phyloP scores from a whole-genome alignment of 2,113 vertebrate genomes.

The Gila orcuttii region DNA sequence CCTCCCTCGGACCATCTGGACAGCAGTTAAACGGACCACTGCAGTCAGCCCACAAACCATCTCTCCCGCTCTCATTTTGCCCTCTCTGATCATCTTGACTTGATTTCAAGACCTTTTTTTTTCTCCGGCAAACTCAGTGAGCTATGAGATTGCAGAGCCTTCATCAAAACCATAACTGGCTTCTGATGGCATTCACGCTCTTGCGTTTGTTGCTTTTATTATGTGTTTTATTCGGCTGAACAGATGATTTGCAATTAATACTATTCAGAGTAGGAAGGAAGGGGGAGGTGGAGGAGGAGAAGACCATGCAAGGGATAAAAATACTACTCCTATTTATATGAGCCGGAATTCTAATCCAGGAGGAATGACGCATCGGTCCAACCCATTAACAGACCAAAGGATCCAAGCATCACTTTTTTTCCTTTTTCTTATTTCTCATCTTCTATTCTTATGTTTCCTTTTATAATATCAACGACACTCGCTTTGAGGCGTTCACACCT shows the following conservation, averaged over 20 bases:
- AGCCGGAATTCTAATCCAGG: slow-evolving; percentile 62
- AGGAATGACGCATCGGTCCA: slow-evolving; percentile 47
- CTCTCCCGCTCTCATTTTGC: slow-evolving; percentile 10
- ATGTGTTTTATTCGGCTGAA: slow-evolving; percentile 67
- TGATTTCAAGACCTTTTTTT: not conserved
- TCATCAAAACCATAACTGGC: not conserved
- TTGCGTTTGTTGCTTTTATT: slow-evolving; percentile 52
- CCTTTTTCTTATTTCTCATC: not conserved
- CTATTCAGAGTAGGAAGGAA: slow-evolving; percentile 45
- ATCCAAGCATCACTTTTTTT: slow-evolving; percentile 37
- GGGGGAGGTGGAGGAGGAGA: slow-evolving; percentile 32
- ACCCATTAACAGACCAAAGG: slow-evolving; percentile 48
- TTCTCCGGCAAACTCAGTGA: not conserved
- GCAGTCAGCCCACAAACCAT: slow-evolving; percentile 26
- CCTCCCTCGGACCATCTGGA: slow-evolving; percentile 61
- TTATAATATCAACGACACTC: not conserved
- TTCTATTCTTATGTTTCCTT: not conserved
- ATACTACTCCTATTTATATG: slow-evolving; percentile 63
- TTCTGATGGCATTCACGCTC: not conserved
- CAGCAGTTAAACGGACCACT: slow-evolving; percentile 31
- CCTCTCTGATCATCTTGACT: not conserved
- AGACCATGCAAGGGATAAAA: slow-evolving; percentile 57
- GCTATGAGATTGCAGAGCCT: slow-evolving; percentile 3
- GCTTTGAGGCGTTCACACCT: slow-evolving; percentile 27
- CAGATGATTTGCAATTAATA: slow-evolving; percentile 68